phyloP scores from a whole-genome alignment of 2,797 vertebrate genomes.

The Gephyroberyx darwinii region DNA sequence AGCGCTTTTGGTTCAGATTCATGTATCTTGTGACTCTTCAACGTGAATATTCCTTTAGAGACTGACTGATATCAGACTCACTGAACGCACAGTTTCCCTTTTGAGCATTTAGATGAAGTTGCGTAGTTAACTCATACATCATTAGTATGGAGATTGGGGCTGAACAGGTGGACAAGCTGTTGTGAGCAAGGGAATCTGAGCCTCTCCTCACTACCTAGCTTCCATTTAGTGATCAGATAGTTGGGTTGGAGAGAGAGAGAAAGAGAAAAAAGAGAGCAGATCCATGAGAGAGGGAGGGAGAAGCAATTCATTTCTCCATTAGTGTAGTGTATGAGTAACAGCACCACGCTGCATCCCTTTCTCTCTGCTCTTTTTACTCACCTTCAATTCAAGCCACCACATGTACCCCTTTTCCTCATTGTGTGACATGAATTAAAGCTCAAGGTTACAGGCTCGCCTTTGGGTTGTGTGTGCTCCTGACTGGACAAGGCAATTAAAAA shows the following conservation, averaged over 20 bases:
- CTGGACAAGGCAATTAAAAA: constrained; percentile 52
- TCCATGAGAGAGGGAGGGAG: constrained; percentile 43
- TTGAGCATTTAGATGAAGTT: constrained; percentile 33
- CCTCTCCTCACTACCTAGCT: constrained; percentile 53
- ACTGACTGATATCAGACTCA: constrained; percentile 6
- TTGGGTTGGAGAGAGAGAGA: neutral
- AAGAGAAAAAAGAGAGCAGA: constrained; percentile 1
- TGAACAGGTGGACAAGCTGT: constrained; percentile 83
- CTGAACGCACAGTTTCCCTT: neutral
- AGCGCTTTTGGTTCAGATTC: constrained; percentile 16
- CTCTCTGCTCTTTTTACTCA: constrained; percentile 21
- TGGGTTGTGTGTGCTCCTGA: constrained; percentile 16
- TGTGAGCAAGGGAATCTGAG: constrained; percentile 69
- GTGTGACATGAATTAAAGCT: constrained; percentile 59
- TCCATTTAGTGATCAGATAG: constrained; percentile 55
- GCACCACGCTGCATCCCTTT: constrained; percentile 55
- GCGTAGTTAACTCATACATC: constrained; percentile 37
- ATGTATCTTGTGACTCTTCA: neutral
- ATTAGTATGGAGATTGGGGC: constrained; percentile 54
- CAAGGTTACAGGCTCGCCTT: constrained; percentile 65
- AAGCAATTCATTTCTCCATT: constrained; percentile 71
- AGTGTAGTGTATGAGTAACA: constrained; percentile 46
- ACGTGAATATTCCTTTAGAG: constrained; percentile 9
- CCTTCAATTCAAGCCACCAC: constrained; percentile 42
- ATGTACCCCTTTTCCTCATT: constrained; percentile 43